phyloP scores from a whole-genome alignment of 35 echinoderm and acorn worm genomes.

The Lytechinus pictus region DNA sequence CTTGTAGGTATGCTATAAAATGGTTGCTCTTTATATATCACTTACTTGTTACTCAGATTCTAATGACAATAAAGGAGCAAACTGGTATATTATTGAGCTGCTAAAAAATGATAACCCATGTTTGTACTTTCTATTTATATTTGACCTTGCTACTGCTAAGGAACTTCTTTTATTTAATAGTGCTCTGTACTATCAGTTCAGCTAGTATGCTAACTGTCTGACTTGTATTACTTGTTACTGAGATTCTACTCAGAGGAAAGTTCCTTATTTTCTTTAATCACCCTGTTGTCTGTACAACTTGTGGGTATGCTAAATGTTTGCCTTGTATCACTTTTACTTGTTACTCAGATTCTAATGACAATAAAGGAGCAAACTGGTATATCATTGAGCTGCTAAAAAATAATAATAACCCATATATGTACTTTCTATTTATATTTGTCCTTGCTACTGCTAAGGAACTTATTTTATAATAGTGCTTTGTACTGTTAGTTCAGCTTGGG shows the following conservation, averaged over 20 bases:
- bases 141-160: constrained; percentile 69
- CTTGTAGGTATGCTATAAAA: not conserved
- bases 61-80: not conserved
- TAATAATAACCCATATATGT: constrained; percentile 86
- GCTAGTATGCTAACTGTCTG: too few relatives aligned
- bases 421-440: not conserved
- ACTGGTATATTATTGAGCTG: not conserved
- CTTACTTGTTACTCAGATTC: not conserved
- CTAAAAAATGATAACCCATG: constrained; percentile 63
- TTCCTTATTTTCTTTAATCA: not conserved
- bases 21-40: not conserved
- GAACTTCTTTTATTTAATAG: constrained; percentile 61
- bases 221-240: too few relatives aligned
- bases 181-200: too few relatives aligned
- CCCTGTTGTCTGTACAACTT: not conserved
- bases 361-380: not conserved
- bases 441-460: constrained; percentile 77
- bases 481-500: too few relatives aligned
- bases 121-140: constrained; percentile 51
- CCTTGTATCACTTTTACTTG: not conserved
- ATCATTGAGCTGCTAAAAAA: not conserved
- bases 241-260: too few relatives aligned
- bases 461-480: constrained; percentile 37
- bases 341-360: not conserved
- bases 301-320: not conserved